Evolutionary conservation across 2,113 vertebrate species (phyloP).

Genomic region (Charina bottae): DNA sequence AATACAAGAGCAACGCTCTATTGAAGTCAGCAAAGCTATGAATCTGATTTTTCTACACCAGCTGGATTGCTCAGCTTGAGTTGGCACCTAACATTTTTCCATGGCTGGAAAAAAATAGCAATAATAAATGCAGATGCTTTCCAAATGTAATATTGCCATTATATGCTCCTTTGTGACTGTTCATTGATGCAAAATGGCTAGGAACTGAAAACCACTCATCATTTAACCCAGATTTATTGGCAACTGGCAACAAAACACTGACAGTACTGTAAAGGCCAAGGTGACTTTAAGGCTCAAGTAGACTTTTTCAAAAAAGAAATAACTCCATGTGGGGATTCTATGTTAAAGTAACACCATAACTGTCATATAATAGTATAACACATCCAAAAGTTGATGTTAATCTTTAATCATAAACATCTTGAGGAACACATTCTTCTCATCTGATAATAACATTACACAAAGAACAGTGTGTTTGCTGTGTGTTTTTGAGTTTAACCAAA

Average conservation of each 20-base stretch:
- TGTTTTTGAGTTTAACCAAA: background rate
- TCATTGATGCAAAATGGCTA: slow-evolving; percentile 6
- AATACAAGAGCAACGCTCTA: background rate
- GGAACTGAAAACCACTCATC: background rate
- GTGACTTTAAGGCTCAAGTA: slow-evolving; percentile 11
- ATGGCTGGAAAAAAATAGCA: slow-evolving; percentile 30
- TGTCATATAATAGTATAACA: background rate
- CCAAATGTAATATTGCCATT: background rate
- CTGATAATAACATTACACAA: background rate
- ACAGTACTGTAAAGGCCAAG: background rate
- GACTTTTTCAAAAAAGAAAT: background rate
- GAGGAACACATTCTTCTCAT: background rate
- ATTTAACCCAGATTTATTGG: background rate
- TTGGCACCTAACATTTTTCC: background rate
- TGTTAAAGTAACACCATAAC: background rate
- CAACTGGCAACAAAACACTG: background rate
- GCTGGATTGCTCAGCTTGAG: slow-evolving; percentile 22
- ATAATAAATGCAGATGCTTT: slow-evolving; percentile 14
- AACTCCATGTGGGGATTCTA: background rate
- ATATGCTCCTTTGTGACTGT: slow-evolving; percentile 6
- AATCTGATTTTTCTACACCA: slow-evolving; percentile 16
- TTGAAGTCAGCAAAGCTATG: slow-evolving; percentile 20
- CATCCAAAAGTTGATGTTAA: background rate
- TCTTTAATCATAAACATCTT: background rate
- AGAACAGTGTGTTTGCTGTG: background rate